Evolutionary conservation across 2,797 vertebrate genomes (phyloP).

Genomic region (Philypnodon macrostomus): DNA sequence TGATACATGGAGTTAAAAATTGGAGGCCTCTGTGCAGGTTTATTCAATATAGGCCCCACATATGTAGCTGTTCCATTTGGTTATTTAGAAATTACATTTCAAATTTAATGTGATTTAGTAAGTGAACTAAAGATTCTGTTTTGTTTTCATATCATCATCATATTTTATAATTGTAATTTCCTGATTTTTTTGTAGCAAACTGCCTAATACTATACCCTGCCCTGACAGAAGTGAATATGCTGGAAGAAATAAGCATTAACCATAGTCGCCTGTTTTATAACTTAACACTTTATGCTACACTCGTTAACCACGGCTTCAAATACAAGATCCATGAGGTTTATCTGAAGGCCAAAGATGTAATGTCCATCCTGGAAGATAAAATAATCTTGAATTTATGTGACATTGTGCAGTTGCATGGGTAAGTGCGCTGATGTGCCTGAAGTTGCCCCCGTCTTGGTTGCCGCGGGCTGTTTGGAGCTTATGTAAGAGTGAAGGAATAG

Average conservation of each 20-base stretch:
- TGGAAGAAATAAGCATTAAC: slow-evolving; percentile 30
- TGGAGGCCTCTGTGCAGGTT: too few species aligned
- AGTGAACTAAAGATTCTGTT: too few species aligned
- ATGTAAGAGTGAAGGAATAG: slow-evolving; percentile 55
- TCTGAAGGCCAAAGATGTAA: not conserved
- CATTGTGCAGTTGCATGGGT: slow-evolving; percentile 66
- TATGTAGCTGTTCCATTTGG: too few species aligned
- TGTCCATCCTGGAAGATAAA: not conserved
- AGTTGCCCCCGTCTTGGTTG: slow-evolving; percentile 58
- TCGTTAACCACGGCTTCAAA: slow-evolving; percentile 9
- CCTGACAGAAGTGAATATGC: too few species aligned
- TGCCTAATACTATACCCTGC: too few species aligned
- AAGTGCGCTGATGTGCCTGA: slow-evolving; percentile 58
- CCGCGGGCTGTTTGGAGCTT: slow-evolving; percentile 60
- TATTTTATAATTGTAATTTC: too few species aligned
- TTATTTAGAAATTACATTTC: too few species aligned
- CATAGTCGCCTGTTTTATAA: slow-evolving; percentile 1
- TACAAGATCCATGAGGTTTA: slow-evolving; percentile 2
- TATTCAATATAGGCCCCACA: too few species aligned
- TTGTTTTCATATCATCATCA: too few species aligned
- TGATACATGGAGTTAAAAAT: slow-evolving; percentile 61
- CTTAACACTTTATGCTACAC: slow-evolving; percentile 12
- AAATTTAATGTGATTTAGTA: too few species aligned
- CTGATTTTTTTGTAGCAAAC: too few species aligned
- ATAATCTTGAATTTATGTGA: slow-evolving; percentile 37